phyloP scores from a whole-genome alignment of 2,113 vertebrate species.

The Apodemus speciosus region DNA sequence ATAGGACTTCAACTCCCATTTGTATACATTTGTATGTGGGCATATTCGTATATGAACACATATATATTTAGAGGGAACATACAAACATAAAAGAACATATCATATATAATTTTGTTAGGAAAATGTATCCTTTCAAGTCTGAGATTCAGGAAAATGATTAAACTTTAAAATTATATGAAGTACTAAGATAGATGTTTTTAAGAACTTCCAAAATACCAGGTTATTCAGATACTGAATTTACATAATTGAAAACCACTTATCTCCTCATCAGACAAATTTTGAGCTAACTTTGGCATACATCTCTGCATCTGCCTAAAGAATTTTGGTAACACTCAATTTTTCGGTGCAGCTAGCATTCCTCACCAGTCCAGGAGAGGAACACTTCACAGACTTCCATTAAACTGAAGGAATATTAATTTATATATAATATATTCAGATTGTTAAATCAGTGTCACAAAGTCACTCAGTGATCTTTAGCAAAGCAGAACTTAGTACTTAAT shows the following conservation, averaged over 20 bases:
- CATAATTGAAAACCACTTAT: neutral
- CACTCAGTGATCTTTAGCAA: neutral
- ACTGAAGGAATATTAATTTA: neutral
- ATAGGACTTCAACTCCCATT: too few species aligned
- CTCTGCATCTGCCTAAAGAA: neutral
- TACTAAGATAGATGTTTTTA: neutral
- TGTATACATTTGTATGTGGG: too few species aligned
- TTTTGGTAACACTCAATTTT: neutral
- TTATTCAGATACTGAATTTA: neutral
- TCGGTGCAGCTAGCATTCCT: neutral
- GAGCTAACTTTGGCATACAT: neutral
- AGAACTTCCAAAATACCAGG: neutral
- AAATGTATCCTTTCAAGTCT: neutral
- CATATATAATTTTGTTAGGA: neutral
- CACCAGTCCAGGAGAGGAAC: fast-evolving
- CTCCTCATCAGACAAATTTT: neutral
- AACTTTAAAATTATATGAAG: neutral
- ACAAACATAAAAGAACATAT: neutral
- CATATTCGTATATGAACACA: too few species aligned
- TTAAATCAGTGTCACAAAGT: neutral
- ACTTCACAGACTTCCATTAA: neutral
- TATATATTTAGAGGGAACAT: neutral
- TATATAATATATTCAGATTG: neutral
- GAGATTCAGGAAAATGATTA: neutral
- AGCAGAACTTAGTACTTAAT: neutral